A percentile compares a stretch with the other conserved stretches of the same genome.
Conservation (phyloP, 2,888 invertebrate genomes). For the Acanthosepion pharaonis region DNA sequence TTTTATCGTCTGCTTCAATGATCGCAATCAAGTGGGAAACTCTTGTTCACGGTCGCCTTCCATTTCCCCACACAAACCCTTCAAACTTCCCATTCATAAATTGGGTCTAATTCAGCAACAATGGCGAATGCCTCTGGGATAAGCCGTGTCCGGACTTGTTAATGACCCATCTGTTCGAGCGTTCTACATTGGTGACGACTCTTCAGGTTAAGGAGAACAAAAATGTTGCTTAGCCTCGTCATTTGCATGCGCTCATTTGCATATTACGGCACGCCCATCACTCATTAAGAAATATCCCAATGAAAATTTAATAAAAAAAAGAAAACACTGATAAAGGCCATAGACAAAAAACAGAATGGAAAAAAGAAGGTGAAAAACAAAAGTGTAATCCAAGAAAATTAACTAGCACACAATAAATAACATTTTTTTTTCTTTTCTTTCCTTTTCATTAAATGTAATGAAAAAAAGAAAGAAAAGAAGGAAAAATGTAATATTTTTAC, state of each 20-base stretch:
- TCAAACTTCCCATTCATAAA: constrained; percentile 33
- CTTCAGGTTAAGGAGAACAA: constrained; percentile 33
- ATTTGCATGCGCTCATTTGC: constrained; percentile 17
- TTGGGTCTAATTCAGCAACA: constrained; percentile 33
- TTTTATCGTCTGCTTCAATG: constrained; percentile 10
- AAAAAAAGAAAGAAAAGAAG: neutral
- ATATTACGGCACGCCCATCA: neutral
- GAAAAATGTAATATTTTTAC: neutral
- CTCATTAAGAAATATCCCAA: neutral
- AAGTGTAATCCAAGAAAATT: neutral
- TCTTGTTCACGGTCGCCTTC: neutral
- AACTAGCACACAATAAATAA: neutral
- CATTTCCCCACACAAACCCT: neutral
- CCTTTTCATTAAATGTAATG: neutral
- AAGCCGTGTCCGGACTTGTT: constrained; percentile 22
- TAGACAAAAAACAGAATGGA: neutral
- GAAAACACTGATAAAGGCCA: neutral
- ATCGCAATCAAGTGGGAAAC: constrained; percentile 18
- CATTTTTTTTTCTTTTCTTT: neutral
- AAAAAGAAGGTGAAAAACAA: neutral
- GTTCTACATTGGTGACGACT: neutral
- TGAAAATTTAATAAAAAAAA: constrained; percentile 21
- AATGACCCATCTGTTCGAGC: constrained; percentile 33
- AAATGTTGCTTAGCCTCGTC: neutral
- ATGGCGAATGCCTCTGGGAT: constrained; percentile 22